Evolutionary conservation across 2,888 invertebrate genomes (phyloP).

Genomic region (Branchellion lobata): DNA sequence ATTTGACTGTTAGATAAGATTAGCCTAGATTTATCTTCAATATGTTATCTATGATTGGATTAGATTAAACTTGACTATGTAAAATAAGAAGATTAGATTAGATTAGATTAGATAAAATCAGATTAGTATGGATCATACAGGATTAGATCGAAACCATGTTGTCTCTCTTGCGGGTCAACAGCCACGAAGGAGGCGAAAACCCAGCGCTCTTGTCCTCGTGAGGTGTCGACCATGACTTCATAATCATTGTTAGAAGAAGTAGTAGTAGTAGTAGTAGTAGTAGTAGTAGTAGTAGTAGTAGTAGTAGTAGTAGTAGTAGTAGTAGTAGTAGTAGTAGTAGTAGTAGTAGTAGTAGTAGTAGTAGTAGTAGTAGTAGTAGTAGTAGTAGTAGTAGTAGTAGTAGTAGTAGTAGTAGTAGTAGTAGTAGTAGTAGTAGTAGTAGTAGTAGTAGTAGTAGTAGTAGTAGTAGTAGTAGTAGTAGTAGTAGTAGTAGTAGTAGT

Average conservation of each 20-base stretch:
- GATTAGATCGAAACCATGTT: too few species aligned
- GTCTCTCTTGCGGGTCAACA: too few species aligned
- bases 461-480: conserved; percentile 9
- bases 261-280: conserved; percentile 6
- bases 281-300: conserved; percentile 9
- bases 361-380: conserved; percentile 2
- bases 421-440: conserved; percentile 9
- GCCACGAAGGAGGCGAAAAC: too few species aligned
- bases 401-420: conserved; percentile 6
- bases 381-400: background rate
- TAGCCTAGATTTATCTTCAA: too few species aligned
- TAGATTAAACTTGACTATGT: too few species aligned
- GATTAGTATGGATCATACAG: too few species aligned
- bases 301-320: conserved; percentile 9
- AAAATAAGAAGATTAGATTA: too few species aligned
- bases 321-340: conserved; percentile 9
- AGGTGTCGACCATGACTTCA: too few species aligned
- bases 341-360: conserved; percentile 9
- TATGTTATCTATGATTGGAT: too few species aligned
- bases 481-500: conserved; percentile 9
- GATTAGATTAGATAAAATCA: too few species aligned
- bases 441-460: conserved; percentile 9
- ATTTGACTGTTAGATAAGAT: too few species aligned
- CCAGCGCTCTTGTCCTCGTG: too few species aligned
- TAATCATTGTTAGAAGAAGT: background rate